A percentile compares a stretch with the other conserved stretches of the same genome.
Evolutionary conservation across 2,888 invertebrate species (phyloP).

Genomic region (Himalopsyche anomala): DNA sequence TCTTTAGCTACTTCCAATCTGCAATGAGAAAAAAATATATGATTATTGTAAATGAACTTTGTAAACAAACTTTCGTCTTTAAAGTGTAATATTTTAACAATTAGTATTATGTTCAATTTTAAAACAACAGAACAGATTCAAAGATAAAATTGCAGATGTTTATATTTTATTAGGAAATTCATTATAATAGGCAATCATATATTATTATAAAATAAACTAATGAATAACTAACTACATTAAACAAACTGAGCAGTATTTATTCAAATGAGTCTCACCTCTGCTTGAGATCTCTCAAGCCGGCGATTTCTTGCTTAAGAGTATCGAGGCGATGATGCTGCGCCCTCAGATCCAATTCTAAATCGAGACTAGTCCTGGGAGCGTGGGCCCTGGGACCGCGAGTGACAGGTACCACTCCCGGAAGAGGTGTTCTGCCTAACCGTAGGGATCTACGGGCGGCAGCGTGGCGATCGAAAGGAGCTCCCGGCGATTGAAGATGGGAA

Average conservation of each 20-base stretch:
- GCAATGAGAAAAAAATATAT: constrained; percentile 60
- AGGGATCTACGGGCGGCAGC: constrained; percentile 94
- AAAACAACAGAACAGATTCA: neutral
- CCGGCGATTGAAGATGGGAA: constrained; percentile 67
- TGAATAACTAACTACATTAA: neutral
- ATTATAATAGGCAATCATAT: neutral
- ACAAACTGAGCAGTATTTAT: neutral
- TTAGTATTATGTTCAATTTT: no score
- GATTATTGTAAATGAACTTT: no score
- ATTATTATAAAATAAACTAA: no score
- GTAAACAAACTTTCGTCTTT: neutral
- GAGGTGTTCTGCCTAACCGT: constrained; percentile 82
- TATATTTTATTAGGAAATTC: neutral
- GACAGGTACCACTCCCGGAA: constrained; percentile 63
- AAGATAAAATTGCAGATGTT: neutral
- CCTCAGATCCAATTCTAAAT: constrained; percentile 92
- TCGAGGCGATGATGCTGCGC: constrained; percentile 92
- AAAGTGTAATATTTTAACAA: neutral
- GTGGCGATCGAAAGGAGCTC: constrained; percentile 92
- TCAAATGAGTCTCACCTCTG: constrained; percentile 72
- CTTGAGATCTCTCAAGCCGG: constrained; percentile 88
- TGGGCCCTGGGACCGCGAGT: constrained; percentile 72
- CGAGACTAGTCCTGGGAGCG: constrained; percentile 90
- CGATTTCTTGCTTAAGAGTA: constrained; percentile 90
- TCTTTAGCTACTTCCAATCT: constrained; percentile 90